Base-by-base conservation (phyloP, 2,888 invertebrate species). In the Clunio marinus region DNA sequence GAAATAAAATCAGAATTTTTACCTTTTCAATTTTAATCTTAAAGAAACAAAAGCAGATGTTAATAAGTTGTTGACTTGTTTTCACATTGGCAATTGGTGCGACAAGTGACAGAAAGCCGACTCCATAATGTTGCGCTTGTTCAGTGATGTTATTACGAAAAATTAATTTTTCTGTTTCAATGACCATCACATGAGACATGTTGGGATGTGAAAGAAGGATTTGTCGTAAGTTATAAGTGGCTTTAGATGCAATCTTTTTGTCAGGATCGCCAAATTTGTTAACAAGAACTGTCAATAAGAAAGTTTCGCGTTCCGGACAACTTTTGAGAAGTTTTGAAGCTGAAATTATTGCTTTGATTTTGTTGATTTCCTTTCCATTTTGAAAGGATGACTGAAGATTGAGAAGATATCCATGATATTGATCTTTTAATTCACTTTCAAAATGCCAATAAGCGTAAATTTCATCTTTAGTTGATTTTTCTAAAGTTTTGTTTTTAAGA, bases 181-280 rank as follows among this genome's bases (percentile, higher is more conserved):
- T 82, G 2, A 94, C 82, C 10, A 98, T 90, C 0, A 94, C 88
- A 0, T 83, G 80, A 77, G 96, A 95, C 95, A 97, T 97, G 72
- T 91, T 91, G 0, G 94, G 90, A 80, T 97, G 96, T 72, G 88
- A 85, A 71, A 86, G 83, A 0, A 95, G 81, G 2, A 98, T 79
- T 74, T 91, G 90, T 28, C 88, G 87, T 8, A 99, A 81, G 71
- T 92, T 89, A 78, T 92, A 90, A 41, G 93, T 85, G 1, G 91
- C 88, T 79, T 93, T 92, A 0, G 96, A 90, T 0, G 93, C 94
- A 0, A 97, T 87, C 28, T 68, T 68, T 25, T 68, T 68, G 17
- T 68, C 68, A n/a, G 97, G 96, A 81, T 99, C 98, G 10, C 98
- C 98, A 8, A 99, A 81, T 78, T 99, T 98, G 77, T 99, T 98